Evolutionary conservation across 2,888 invertebrate species (phyloP).

Genomic region (Drosophila mayaguana): DNA sequence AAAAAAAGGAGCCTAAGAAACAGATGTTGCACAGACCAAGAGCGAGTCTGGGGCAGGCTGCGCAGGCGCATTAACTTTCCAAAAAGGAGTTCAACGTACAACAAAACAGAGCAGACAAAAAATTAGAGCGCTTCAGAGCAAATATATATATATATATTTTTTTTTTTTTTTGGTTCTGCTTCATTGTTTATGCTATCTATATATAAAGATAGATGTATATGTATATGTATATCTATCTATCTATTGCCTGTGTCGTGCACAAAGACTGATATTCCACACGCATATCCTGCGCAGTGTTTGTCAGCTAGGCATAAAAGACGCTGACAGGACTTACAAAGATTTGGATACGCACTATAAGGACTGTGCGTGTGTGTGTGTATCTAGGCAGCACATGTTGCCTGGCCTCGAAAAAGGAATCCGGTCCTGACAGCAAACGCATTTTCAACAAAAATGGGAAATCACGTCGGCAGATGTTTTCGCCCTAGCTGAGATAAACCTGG

Average conservation of each 20-base stretch:
- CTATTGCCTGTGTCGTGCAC: not conserved
- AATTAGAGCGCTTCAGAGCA: conserved; percentile 57
- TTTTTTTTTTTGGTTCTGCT: conserved; percentile 6
- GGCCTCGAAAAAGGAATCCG: conserved; percentile 65
- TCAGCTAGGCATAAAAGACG: conserved; percentile 53
- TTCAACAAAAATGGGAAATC: conserved; percentile 68
- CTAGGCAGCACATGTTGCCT: conserved; percentile 55
- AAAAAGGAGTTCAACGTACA: conserved; percentile 61
- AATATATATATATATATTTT: conserved; percentile 33
- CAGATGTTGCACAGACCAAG: conserved; percentile 76
- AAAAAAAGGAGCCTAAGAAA: conserved; percentile 56
- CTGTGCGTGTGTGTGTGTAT: conserved; percentile 35
- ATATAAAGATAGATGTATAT: too few species aligned
- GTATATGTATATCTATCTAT: not conserved
- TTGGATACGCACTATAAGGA: conserved; percentile 13
- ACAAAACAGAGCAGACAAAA: conserved; percentile 1
- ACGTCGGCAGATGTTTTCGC: conserved; percentile 75
- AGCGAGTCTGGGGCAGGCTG: conserved; percentile 36
- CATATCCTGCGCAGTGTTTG: conserved; percentile 50
- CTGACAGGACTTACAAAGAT: conserved; percentile 54
- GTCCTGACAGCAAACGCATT: conserved; percentile 51
- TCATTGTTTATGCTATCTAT: conserved; percentile 20
- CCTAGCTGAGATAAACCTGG: conserved; percentile 53
- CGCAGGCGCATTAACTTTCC: conserved; percentile 58
- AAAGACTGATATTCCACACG: conserved; percentile 58